phyloP scores from a whole-genome alignment of 2,797 vertebrate species.

The Amphiprion clarkii region DNA sequence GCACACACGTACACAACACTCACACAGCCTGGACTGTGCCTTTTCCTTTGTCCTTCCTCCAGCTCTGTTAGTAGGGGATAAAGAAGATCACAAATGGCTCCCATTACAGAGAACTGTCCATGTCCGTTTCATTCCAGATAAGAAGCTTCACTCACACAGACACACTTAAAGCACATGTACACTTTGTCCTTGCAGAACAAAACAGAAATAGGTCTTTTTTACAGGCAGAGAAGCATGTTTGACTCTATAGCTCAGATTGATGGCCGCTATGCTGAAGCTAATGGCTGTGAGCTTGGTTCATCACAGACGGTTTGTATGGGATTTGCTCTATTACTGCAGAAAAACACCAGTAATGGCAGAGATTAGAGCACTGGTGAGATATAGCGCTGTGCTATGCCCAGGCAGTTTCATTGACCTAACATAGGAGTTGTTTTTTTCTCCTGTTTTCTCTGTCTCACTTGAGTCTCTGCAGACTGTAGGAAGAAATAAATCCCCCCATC shows the following conservation, averaged over 20 bases:
- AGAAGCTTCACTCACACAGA: conserved; percentile 22
- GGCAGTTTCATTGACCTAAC: conserved; percentile 33
- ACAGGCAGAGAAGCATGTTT: conserved; percentile 10
- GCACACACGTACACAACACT: background rate
- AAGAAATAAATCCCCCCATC: conserved; percentile 8
- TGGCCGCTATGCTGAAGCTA: conserved; percentile 35
- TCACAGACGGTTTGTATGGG: conserved; percentile 36
- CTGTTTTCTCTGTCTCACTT: conserved; percentile 19
- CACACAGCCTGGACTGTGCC: background rate
- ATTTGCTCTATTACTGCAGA: conserved; percentile 42
- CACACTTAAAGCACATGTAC: conserved; percentile 11
- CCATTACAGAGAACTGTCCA: conserved; percentile 41
- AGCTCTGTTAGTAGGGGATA: conserved; percentile 1
- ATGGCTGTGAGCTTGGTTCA: conserved; percentile 36
- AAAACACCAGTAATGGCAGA: conserved; percentile 48
- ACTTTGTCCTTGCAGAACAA: conserved; percentile 22
- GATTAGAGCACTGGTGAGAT: conserved; percentile 47
- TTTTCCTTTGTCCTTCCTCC: conserved; percentile 14
- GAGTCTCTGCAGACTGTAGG: background rate
- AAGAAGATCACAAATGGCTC: conserved; percentile 48
- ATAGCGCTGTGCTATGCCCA: background rate
- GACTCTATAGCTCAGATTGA: conserved; percentile 29
- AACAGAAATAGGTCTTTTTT: conserved; percentile 3
- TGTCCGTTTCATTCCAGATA: conserved; percentile 30
- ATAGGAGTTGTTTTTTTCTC: conserved; percentile 25